Base-by-base conservation (phyloP, 2,113 vertebrate species). In the Oncorhynchus clarkii region DNA sequence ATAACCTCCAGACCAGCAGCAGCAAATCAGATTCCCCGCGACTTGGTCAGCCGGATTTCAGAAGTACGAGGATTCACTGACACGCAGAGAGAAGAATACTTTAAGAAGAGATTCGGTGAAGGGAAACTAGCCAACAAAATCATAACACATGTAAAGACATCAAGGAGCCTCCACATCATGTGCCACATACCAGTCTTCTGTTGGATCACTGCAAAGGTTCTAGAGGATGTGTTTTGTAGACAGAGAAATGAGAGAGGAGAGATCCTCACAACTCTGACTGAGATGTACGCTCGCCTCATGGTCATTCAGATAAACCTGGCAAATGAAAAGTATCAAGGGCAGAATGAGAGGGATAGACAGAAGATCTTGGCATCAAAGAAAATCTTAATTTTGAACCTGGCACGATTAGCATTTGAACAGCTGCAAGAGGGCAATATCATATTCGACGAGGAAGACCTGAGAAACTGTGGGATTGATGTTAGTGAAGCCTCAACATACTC, bases 321-420 rank as follows among this genome's bases (percentile, higher is more conserved):
- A 67, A 67, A 26, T 31, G 13, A 31, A 29, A 67, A 67, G 66
- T 67, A 31, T 31, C 66, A 67, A 4, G 27, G 24, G 13, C 4
- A 12, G 11, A 22, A 34, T 14, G 49, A 65, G 2, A 18, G 1
- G 3, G 70, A 80, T 2, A 5, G 5, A 26, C 39, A 18, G 22
- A 48, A 60, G 11, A 12, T 83, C 2, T 54, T 84, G 7, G 71
- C 16, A 20, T 65, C 48, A 64, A 79, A 78, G 20, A 31, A 76
- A 71, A 79, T 73, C 2, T 79, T 84, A 0, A 68, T 82, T 51
- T 65, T 81, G 2, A 81, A 76, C 57, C 24, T 86, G 34, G 77
- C 79, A 67, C 74, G 70, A 27, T 31, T 86, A 79, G 77, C 82
- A 12, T 86, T 80, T 78, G 82, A 86, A 11, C 59, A 78, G 20